Percentiles rank a stretch among this genome's conserved stretches.
Conservation (phyloP, 2,888 invertebrate species). For the Stenoptilia bipunctidactyla region DNA sequence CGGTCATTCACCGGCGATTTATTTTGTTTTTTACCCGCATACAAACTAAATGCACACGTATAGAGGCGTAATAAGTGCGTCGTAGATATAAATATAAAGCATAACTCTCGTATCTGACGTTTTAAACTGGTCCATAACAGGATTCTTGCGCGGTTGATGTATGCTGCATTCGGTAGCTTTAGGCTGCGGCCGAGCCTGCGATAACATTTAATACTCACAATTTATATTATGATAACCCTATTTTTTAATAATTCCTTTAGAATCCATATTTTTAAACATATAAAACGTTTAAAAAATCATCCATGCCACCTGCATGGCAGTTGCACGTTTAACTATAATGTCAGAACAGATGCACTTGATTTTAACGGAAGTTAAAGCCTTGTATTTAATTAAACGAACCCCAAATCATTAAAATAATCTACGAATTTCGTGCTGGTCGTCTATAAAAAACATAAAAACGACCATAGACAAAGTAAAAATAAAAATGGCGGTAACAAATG, state of each 20-base stretch:
- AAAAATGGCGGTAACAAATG: slow-evolving; percentile 36
- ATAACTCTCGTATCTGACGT: slow-evolving; percentile 49
- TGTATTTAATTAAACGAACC: neutral
- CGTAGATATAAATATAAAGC: slow-evolving; percentile 36
- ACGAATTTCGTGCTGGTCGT: neutral
- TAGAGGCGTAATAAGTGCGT: slow-evolving; percentile 19
- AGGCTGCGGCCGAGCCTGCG: slow-evolving; percentile 20
- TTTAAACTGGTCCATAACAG: slow-evolving; percentile 46
- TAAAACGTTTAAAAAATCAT: neutral
- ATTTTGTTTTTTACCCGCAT: slow-evolving; percentile 66
- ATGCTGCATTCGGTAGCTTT: slow-evolving; percentile 31
- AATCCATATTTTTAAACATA: neutral
- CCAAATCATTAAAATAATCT: neutral
- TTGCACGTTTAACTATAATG: neutral
- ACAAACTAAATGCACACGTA: slow-evolving; percentile 50
- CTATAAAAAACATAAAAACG: slow-evolving; percentile 11
- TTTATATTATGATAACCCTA: slow-evolving; percentile 9
- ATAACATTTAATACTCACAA: slow-evolving; percentile 21
- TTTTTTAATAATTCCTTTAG: too few relatives aligned
- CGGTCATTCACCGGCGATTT: slow-evolving; percentile 56
- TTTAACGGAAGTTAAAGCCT: slow-evolving; percentile 1
- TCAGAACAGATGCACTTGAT: slow-evolving; percentile 1
- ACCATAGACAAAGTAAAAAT: slow-evolving; percentile 40
- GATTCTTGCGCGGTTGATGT: slow-evolving; percentile 29
- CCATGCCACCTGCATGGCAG: neutral